Percentiles rank a stretch among this genome's conserved stretches.
Evolutionary conservation across 1,140 invertebrate species (phyloP).

Genomic region (Hylyphantes graminicola): DNA sequence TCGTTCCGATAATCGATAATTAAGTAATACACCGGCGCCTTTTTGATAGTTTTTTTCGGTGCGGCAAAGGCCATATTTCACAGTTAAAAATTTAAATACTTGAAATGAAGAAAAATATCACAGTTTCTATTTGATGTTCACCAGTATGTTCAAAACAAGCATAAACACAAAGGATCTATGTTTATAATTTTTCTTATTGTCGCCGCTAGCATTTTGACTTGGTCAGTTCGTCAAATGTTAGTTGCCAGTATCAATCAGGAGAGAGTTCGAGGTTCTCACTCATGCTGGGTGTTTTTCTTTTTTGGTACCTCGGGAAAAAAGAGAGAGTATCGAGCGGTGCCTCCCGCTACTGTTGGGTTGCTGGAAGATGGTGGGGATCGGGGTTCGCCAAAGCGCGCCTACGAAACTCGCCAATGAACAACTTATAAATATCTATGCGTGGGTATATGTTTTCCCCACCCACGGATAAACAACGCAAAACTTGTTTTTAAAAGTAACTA

Average conservation of each 20-base stretch:
- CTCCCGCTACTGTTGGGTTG: conserved; percentile 39
- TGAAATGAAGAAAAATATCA: no score
- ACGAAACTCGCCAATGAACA: not conserved
- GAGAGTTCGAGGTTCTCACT: not conserved
- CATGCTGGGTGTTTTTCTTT: conserved; percentile 27
- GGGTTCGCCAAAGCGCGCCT: conserved; percentile 18
- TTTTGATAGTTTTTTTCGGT: not conserved
- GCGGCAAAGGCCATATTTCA: conserved; percentile 3
- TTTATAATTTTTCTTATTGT: no score
- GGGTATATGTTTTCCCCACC: no score
- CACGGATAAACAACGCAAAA: no score
- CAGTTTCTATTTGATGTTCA: no score
- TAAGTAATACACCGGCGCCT: conserved; percentile 25
- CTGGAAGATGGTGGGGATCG: not conserved
- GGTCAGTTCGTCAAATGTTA: not conserved
- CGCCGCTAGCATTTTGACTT: no score
- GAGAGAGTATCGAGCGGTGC: conserved; percentile 40
- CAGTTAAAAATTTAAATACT: no score
- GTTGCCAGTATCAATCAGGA: conserved; percentile 6
- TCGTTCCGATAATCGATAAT: conserved; percentile 17
- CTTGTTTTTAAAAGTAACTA: no score
- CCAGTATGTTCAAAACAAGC: no score
- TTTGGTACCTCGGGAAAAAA: conserved; percentile 28
- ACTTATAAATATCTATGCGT: no score
- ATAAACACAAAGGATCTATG: no score